A percentile compares a stretch with the other conserved stretches of the same genome.
phyloP scores from a whole-genome alignment of 2,797 vertebrate genomes.

The Mallotus villosus region DNA sequence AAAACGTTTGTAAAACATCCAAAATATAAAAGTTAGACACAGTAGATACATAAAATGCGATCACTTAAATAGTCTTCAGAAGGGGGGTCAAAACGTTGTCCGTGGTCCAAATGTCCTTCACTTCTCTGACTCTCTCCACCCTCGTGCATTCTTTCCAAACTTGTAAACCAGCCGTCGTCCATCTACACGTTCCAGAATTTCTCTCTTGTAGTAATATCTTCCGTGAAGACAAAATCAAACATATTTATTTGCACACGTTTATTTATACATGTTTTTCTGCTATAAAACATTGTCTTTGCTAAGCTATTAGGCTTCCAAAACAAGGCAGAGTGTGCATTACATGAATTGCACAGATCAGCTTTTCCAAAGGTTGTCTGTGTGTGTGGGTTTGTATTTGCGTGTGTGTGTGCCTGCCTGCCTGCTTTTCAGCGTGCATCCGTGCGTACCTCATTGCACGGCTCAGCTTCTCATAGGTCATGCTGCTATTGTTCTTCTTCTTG shows the following conservation, averaged over 20 bases:
- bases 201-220: conserved; percentile 99
- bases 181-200: conserved; percentile 96
- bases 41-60: conserved; percentile 24
- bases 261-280: too few relatives aligned
- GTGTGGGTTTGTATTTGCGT: neutral
- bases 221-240: conserved; percentile 28
- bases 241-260: neutral
- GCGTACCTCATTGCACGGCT: conserved; percentile 96
- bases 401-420: neutral
- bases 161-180: conserved; percentile 97
- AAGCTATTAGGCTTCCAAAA: too few relatives aligned
- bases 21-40: neutral
- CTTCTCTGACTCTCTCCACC: conserved; percentile 93
- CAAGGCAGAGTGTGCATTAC: too few relatives aligned
- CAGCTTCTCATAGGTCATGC: conserved; percentile 98
- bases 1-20: conserved; percentile 11
- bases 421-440: neutral
- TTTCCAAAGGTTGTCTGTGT: neutral
- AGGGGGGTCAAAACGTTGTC: conserved; percentile 5
- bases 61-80: conserved; percentile 58
- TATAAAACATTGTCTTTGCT: too few relatives aligned
- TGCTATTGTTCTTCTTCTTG: conserved; percentile 98
- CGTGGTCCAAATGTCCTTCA: conserved; percentile 56
- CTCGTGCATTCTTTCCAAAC: conserved; percentile 94
- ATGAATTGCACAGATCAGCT: too few relatives aligned